Evolutionary conservation across 2,797 vertebrate species (phyloP).

Genomic region (Clarias fuscus): DNA sequence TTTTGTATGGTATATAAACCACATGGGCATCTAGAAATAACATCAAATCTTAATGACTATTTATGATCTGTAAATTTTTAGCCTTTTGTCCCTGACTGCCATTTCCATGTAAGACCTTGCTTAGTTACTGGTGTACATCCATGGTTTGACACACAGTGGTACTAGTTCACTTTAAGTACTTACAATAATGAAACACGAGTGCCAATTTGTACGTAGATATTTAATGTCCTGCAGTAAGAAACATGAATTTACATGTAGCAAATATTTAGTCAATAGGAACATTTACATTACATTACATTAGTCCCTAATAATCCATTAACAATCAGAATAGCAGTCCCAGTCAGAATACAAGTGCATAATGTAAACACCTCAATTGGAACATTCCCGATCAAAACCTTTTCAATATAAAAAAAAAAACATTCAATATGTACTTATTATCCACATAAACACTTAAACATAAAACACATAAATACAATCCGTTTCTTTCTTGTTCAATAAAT

Average conservation of each 20-base stretch:
- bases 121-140: neutral
- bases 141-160: neutral
- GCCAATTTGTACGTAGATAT: neutral
- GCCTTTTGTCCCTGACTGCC: neutral
- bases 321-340: too few relatives aligned
- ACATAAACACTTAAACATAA: too few relatives aligned
- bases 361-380: too few relatives aligned
- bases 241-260: neutral
- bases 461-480: too few relatives aligned
- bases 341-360: too few relatives aligned
- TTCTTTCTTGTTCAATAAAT: too few relatives aligned
- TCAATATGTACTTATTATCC: too few relatives aligned
- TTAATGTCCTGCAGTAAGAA: neutral
- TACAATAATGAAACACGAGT: neutral
- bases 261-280: neutral
- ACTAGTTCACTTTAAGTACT: neutral
- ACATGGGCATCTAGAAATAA: neutral
- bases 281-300: too few relatives aligned
- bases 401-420: too few relatives aligned
- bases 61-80: neutral
- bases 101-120: neutral
- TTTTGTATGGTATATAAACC: neutral
- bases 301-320: too few relatives aligned
- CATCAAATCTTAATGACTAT: neutral
- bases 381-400: too few relatives aligned